Evolutionary conservation across 2,113 vertebrate genomes (phyloP).

Genomic region (Muntiacus reevesi): DNA sequence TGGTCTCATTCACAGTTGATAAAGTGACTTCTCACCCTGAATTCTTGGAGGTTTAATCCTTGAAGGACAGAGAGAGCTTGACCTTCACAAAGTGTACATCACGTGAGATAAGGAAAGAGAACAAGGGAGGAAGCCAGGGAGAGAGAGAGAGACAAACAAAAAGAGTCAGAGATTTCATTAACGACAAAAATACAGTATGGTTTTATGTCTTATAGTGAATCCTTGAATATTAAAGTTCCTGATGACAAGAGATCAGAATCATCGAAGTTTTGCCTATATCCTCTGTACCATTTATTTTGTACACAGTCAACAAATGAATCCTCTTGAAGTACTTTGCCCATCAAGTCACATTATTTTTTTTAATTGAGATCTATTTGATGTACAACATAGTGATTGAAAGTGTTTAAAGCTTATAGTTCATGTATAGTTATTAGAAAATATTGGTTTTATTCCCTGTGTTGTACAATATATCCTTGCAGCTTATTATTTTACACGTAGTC

Average conservation of each 20-base stretch:
- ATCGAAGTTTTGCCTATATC: background rate
- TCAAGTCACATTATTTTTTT: background rate
- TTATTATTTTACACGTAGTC: background rate
- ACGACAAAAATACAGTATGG: background rate
- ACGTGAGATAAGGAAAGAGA: fast-evolving
- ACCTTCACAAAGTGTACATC: background rate
- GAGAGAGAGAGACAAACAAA: no score
- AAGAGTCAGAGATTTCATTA: background rate
- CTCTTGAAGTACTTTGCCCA: background rate
- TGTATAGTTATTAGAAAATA: background rate
- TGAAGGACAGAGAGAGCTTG: background rate
- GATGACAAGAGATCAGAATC: background rate
- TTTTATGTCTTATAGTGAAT: background rate
- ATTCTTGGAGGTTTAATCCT: slow-evolving; percentile 18
- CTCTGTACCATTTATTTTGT: background rate
- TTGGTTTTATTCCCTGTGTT: background rate
- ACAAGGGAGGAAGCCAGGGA: no score
- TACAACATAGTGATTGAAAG: background rate
- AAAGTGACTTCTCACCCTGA: background rate
- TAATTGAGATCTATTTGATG: background rate
- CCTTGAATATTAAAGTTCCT: background rate
- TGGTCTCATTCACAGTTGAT: slow-evolving; percentile 41
- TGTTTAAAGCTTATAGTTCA: background rate
- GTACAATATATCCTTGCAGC: no score
- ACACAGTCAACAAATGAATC: background rate